Evolutionary conservation across 2,888 invertebrate species (phyloP).

Genomic region (Aporophyla nigra): DNA sequence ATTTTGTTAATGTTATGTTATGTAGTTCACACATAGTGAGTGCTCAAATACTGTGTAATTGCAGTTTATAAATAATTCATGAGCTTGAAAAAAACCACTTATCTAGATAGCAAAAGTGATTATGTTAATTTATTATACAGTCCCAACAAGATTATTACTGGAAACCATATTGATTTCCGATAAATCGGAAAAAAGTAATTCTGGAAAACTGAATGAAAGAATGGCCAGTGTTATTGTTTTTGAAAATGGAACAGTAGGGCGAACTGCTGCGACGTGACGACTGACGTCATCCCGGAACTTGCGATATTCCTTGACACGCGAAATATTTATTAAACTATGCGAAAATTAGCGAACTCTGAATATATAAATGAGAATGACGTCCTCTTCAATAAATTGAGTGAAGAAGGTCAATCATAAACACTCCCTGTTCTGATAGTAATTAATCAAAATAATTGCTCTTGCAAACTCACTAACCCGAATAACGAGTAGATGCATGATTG

Average conservation of each 20-base stretch:
- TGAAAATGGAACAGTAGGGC: conserved; percentile 53
- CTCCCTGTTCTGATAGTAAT: conserved; percentile 32
- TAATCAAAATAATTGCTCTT: conserved; percentile 9
- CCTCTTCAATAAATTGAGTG: conserved; percentile 42
- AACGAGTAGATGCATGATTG: neutral
- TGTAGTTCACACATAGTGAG: conserved; percentile 27
- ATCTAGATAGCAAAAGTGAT: conserved; percentile 73
- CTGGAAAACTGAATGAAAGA: conserved; percentile 31
- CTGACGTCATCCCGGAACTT: conserved; percentile 66
- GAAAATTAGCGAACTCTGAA: conserved; percentile 48
- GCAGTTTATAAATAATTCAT: conserved; percentile 63
- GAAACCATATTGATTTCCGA: conserved; percentile 36
- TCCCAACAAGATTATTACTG: conserved; percentile 29
- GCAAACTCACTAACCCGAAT: neutral
- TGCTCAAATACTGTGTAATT: conserved; percentile 54
- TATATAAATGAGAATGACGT: conserved; percentile 60
- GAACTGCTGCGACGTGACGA: conserved; percentile 13
- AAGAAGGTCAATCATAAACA: conserved; percentile 67
- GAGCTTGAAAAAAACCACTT: conserved; percentile 51
- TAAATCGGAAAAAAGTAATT: conserved; percentile 21
- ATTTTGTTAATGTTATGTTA: conserved; percentile 34
- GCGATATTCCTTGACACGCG: conserved; percentile 47
- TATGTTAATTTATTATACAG: conserved; percentile 51
- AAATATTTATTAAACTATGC: conserved; percentile 48
- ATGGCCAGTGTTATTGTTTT: conserved; percentile 50